Base-by-base conservation (phyloP, 2,888 invertebrate species). In the Sepiola atlantica region DNA sequence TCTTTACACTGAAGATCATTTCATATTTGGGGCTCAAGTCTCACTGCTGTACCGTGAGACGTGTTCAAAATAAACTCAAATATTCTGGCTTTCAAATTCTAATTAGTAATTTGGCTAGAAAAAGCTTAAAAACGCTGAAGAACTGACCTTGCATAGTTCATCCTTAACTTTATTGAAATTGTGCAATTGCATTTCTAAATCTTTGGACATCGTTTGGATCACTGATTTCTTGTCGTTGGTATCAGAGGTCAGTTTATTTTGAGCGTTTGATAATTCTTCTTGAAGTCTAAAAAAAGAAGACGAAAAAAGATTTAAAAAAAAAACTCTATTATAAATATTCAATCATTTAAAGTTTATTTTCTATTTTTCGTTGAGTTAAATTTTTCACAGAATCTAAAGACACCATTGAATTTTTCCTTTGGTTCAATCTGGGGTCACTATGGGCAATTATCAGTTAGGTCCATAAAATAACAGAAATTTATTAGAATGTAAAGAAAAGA, bases 101-200 rank as follows among this genome's bases (percentile, higher is more conserved):
- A 24, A 24, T 61, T 21, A 10, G 21, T 61, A 61, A 24, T 61
- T 24, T 61, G 21, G 61, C 4, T 61, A 61, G 24, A 61, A 1
- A 77, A 77, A 77, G 12, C 12, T n/a, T 10, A 28, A 28, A n/a
- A 77, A 55, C 14, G 24, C 20, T 24, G 14, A 57, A 45, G n/a
- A 93, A n/a, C 32, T 94, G 91, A 97, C 97, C 96, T 97, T 97
- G 35, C 95, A 96, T 0, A 97, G 96, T 94, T 97, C 97, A 90
- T 96, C 96, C 94, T 97, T 97, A 16, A 97, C 96, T 92, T 97
- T 97, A 94, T 96, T 96, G 95, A 97, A 97, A 95, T 97, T 97
- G 94, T 96, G 97, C 96, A 97, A 97, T 94, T 97, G 97, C 18
- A 96, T 95, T 93, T 97, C 97, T 21, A 97, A 95, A 94, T 97